Evolutionary conservation across 1,140 invertebrate genomes (phyloP), one percentile per base, ranked within the genome.

Genomic region (Dinoponera quadriceps): DNA sequence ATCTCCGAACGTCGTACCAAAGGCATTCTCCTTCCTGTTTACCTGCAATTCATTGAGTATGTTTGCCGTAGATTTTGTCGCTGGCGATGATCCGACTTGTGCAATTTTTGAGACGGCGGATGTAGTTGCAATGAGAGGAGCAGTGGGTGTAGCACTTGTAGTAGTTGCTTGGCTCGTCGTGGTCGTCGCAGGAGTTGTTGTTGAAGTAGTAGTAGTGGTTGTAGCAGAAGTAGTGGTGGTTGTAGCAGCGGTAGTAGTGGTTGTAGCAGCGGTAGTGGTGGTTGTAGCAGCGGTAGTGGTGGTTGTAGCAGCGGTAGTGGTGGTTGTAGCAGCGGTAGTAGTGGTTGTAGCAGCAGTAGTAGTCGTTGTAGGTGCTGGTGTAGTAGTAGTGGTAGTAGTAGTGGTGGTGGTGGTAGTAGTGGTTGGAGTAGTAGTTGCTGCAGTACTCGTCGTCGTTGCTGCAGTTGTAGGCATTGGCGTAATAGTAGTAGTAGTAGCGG

Each of bases 1-100:
- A 82, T 94, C 94, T 22, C 93, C 91, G 60, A 91, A 94, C 3
- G 92, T 92, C 0, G 91, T 91, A 4, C 94, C 94, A 82, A 94
- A 94, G 20, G 90, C 74, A 55, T 92, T 92, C 38, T 91, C 89
- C 27, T 89, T 90, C 2, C 68, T 48, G 29, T 90, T 89, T 4
- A 55, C 3, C 3, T 74, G 78, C 57, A 81, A 63, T 44, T 60
- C 48, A 3, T 18, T 25, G 11, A 29, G 22, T 60, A 59, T 0
- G 13, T 75, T 57, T 2, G n/a, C 22, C 14, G 27, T 9, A 22
- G 78, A 48, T 84, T 44, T 20, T 29, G 57, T 25, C 14, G 51
- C 33, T 44, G 78, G 18, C 22, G 38, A 59, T 25, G 38, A 16
- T 14, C 62, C 33, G 7, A 59, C 9, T 44, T 3, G 2, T 33